Evolutionary conservation across 2,888 invertebrate genomes (phyloP), one percentile per base, ranked within the genome.

Genomic region (Eristalis tenax): DNA sequence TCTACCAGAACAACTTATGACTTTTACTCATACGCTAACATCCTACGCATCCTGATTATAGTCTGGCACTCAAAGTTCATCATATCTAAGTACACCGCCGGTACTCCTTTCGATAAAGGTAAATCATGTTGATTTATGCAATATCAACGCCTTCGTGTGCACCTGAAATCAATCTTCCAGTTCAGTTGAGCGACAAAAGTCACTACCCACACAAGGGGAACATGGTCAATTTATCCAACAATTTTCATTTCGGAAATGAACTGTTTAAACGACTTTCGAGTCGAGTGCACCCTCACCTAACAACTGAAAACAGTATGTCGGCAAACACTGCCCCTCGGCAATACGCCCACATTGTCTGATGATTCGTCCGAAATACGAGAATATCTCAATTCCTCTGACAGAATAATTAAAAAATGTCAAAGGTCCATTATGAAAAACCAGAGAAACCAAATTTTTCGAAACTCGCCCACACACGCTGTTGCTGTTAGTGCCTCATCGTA

Each of bases 331-430:
- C 22, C 32, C 56, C n/a, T 22, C 56, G 57, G 57, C 69, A 69
- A 35, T 35, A 69, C 69, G 23, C 32, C 69, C 69, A 50, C 56
- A 50, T 56, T 68, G 59, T 1, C 13, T 59, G 26, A 28, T 28
- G 26, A 26, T 15, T 23, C 3, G 26, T 6, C 13, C 59, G 26
- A 11, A 59, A 59, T 28, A 15, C 26, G 59, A 26, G 15, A 26
- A 59, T 26, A 59, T 26, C 59, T 26, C 59, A 13, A 26, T 13
- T n/a, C 22, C 63, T 77, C 68, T 75, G 74, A 81, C 56, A 69
- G 38, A 56, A 75, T 75, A 81, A 81, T 81, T 81, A 81, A 81
- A 50, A 81, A 75, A 81, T 81, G 74, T 64, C 28, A 74, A 77
- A 66, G 70, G 40, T 75, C 70, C 74, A 78, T 78, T 85, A 64